Base-by-base conservation (phyloP, 2,797 vertebrate species). In the Stomatorhinus walkeri region DNA sequence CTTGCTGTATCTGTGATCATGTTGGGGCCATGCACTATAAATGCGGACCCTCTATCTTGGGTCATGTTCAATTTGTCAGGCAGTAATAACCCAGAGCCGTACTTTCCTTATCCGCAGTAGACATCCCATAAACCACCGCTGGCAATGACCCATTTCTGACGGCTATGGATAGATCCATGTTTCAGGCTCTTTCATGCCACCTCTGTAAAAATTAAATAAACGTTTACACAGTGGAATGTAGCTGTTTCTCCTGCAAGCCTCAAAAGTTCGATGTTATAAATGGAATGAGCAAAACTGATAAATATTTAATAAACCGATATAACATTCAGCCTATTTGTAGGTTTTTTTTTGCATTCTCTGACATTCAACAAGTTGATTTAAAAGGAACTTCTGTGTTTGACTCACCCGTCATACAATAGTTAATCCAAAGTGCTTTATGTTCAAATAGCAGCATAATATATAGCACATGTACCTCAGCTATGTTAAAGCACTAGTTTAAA, bases 401-500 rank as follows among this genome's bases (percentile, higher is more conserved):
- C 86, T 89, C 36, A 54, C 36, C n/a, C 89, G 89, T 87, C 88
- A 88, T 88, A 90, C 72, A 91, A 52, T 4, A 52, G 10, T 19
- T n/a, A 49, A 72, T 72, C 43, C 36, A 52, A 43, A 49, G 61
- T 22, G 92, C 94, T 95, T 95, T 94, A 94, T 95, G 95, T 95
- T 95, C 94, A 95, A 94, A 95, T 94, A 91, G 93, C 64, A 28
- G 14, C 9, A 72, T 95, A 95, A 95, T 94, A 89, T 91, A 87
- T 90, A 94, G 93, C 95, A 95, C 89, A 93, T 95, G 95, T 93
- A 90, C 90, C 85, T 91, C 88, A 36, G 90, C 88, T 76, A 89
- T 93, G 92, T 92, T 92, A 89, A 90, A 94, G 93, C 94, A 93
- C 85, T 85, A 89, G 94, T 95, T 93, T 95, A 93, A 95, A 96